Percentiles rank a stretch among this genome's conserved stretches.
phyloP scores from a whole-genome alignment of 2,113 vertebrate genomes.

The Chelonoidis abingdonii region DNA sequence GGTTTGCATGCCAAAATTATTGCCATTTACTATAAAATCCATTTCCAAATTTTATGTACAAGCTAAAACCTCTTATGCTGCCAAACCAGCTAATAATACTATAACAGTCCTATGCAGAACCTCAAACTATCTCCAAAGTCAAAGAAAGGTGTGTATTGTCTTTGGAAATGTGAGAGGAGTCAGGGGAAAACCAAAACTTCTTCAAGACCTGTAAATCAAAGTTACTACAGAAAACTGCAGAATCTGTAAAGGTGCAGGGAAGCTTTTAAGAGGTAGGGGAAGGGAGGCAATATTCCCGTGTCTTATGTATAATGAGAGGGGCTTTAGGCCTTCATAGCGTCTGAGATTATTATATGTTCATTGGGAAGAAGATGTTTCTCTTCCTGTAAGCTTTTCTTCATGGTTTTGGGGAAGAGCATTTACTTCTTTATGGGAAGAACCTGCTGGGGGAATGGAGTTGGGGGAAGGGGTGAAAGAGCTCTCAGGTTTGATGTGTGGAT shows the following conservation, averaged over 20 bases:
- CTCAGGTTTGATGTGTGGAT: neutral
- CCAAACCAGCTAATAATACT: neutral
- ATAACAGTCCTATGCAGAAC: neutral
- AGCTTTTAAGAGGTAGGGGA: neutral
- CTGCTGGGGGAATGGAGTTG: neutral
- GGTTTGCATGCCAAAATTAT: neutral
- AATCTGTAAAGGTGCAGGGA: neutral
- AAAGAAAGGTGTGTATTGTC: neutral
- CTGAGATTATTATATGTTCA: neutral
- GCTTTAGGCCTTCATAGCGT: neutral
- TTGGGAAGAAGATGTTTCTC: neutral
- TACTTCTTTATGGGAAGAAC: neutral
- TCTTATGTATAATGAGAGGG: neutral
- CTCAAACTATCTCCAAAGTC: neutral
- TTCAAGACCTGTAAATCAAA: neutral
- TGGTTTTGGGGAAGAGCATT: neutral
- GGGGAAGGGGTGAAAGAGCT: no score
- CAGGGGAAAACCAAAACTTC: neutral
- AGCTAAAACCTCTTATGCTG: neutral
- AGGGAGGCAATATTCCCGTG: neutral
- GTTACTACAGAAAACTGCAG: neutral
- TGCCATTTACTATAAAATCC: neutral
- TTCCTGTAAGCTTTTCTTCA: neutral
- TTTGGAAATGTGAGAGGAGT: neutral
- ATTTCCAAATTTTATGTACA: neutral